These are phyloP conservation scores for Vanessa cardui DNA, from an alignment of 2,888 invertebrate species.

Conservation along the genomic window DNA sequence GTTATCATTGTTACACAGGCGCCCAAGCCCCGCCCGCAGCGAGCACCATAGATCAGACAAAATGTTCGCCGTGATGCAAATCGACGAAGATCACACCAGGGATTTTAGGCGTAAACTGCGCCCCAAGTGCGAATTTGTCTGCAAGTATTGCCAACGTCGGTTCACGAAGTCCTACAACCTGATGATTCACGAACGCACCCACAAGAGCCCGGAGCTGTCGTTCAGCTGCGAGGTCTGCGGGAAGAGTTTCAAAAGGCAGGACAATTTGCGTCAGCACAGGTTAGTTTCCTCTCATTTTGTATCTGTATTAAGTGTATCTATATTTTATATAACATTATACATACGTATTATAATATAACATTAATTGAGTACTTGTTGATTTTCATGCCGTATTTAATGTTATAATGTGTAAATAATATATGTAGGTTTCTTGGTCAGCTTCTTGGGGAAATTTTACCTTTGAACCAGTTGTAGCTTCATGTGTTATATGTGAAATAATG, in stretches of 20 bases:
- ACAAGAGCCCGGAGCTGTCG: constrained; percentile 97
- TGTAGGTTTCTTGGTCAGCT: no score
- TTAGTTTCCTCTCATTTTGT: constrained; percentile 63
- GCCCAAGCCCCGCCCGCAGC: constrained; percentile 79
- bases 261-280: constrained; percentile 97
- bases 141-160: constrained; percentile 98
- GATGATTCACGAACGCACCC: constrained; percentile 98
- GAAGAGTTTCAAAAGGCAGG: constrained; percentile 98
- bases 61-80: constrained; percentile 96
- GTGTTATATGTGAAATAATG: no score
- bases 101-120: constrained; percentile 94
- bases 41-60: constrained; percentile 82
- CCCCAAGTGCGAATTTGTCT: constrained; percentile 98
- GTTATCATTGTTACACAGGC: constrained; percentile 71
- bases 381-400: no score
- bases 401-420: no score
- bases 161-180: constrained; percentile 99
- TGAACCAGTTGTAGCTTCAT: no score
- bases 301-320: background rate
- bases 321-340: background rate
- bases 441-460: no score
- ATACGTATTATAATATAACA: background rate
- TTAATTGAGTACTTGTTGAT: no score
- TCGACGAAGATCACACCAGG: constrained; percentile 93
- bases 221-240: constrained; percentile 99